Conservation (phyloP, 2,797 vertebrate genomes). For the Lepus oiostolus region DNA sequence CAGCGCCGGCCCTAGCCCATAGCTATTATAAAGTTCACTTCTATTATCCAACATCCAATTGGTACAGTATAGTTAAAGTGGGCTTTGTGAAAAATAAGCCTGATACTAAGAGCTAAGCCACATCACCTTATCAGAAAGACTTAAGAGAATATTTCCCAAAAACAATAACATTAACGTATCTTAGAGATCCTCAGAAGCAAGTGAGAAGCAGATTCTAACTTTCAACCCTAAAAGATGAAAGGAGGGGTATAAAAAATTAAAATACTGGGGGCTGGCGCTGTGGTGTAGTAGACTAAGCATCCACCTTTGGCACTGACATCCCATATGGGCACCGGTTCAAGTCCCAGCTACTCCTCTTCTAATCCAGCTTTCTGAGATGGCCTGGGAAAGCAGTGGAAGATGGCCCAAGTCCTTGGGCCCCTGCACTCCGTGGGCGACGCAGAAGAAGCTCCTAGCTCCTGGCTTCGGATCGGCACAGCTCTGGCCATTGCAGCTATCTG, state of each 20-base stretch:
- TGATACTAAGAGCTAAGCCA: slow-evolving; percentile 2
- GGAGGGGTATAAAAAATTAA: neutral
- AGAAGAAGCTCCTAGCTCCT: too few relatives aligned
- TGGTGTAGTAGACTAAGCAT: too few relatives aligned
- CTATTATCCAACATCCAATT: neutral
- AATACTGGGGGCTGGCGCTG: too few relatives aligned
- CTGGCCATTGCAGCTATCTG: too few relatives aligned
- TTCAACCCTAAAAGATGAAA: neutral
- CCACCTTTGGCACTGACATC: too few relatives aligned
- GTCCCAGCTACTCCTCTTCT: too few relatives aligned
- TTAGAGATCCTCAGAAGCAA: slow-evolving; percentile 29
- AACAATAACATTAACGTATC: neutral
- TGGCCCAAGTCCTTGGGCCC: too few relatives aligned
- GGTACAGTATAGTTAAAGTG: neutral
- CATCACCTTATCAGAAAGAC: neutral
- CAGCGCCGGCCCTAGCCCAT: neutral
- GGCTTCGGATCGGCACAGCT: too few relatives aligned
- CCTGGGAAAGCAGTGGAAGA: too few relatives aligned
- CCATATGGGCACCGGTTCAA: too few relatives aligned
- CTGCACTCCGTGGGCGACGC: too few relatives aligned
- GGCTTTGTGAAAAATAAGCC: slow-evolving; percentile 19
- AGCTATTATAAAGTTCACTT: neutral
- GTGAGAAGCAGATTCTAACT: neutral
- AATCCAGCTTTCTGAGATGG: too few relatives aligned
- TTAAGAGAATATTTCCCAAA: neutral